Conservation (phyloP, 2,888 invertebrate species). For the Melinaea menophilus region DNA sequence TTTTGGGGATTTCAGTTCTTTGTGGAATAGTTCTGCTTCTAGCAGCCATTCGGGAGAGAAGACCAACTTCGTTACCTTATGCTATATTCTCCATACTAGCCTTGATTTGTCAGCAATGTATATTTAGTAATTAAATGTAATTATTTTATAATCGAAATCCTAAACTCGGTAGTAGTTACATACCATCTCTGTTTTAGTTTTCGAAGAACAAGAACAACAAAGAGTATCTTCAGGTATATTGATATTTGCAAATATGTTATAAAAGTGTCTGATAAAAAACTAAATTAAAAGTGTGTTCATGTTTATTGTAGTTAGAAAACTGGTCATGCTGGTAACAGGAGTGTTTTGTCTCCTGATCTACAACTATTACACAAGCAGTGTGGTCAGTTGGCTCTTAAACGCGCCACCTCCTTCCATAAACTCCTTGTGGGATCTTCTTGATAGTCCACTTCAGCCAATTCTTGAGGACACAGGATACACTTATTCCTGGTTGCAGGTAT, state of each 20-base stretch:
- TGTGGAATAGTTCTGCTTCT: conserved; percentile 54
- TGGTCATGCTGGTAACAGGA: conserved; percentile 58
- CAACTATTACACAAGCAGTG: conserved; percentile 79
- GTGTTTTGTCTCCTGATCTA: conserved; percentile 65
- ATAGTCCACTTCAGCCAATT: conserved; percentile 70
- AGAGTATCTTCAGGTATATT: conserved; percentile 48
- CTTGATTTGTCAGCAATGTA: conserved; percentile 66
- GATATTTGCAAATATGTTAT: too few species aligned
- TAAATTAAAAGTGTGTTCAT: not conserved
- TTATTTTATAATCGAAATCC: too few species aligned
- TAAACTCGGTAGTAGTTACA: too few species aligned
- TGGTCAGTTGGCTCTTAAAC: conserved; percentile 76
- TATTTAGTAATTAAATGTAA: conserved; percentile 47
- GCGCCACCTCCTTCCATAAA: conserved; percentile 71
- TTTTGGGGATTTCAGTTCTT: conserved; percentile 44
- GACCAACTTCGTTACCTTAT: conserved; percentile 47
- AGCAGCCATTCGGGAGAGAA: conserved; percentile 50
- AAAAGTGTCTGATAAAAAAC: too few species aligned
- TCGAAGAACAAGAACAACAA: conserved; percentile 46
- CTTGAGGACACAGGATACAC: conserved; percentile 72
- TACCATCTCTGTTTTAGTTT: conserved; percentile 46
- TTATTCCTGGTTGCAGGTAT: conserved; percentile 61
- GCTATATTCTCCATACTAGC: conserved; percentile 64
- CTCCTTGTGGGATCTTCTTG: conserved; percentile 68
- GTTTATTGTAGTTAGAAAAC: conserved; percentile 48